Conservation (phyloP, 2,113 vertebrate genomes). For the Chunga burmeisteri region DNA sequence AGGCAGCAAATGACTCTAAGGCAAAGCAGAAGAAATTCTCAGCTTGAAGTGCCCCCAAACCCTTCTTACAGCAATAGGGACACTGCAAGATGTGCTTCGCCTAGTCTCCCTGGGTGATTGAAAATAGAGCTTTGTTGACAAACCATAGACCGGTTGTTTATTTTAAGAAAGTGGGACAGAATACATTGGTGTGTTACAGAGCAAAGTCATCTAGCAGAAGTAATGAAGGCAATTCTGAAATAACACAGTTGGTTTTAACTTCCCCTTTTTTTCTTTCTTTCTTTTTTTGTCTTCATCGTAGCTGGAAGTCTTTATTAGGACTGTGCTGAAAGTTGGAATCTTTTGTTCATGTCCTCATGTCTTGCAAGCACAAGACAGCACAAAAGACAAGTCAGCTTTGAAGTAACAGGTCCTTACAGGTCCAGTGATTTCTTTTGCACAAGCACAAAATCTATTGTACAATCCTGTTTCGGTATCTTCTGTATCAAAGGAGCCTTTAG, state of each 20-base stretch:
- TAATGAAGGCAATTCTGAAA: neutral
- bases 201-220: constrained; percentile 11
- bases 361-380: neutral
- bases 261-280: neutral
- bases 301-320: neutral
- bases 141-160: constrained; percentile 23
- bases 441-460: neutral
- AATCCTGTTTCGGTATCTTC: neutral
- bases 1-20: constrained; percentile 36
- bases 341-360: neutral
- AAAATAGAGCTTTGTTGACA: constrained; percentile 49
- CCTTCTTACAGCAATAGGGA: neutral
- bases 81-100: neutral
- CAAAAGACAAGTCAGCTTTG: neutral
- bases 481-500: neutral
- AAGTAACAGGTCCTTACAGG: neutral
- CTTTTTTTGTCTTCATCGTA: neutral
- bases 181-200: neutral
- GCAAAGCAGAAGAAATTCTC: constrained; percentile 39
- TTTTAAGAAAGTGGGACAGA: constrained; percentile 54
- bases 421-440: neutral
- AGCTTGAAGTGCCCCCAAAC: constrained; percentile 24
- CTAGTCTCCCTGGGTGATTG: constrained; percentile 16
- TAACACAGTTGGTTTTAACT: neutral
- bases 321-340: neutral